Evolutionary conservation across 2,888 invertebrate genomes (phyloP).

Genomic region (Pristionchus entomophagus): DNA sequence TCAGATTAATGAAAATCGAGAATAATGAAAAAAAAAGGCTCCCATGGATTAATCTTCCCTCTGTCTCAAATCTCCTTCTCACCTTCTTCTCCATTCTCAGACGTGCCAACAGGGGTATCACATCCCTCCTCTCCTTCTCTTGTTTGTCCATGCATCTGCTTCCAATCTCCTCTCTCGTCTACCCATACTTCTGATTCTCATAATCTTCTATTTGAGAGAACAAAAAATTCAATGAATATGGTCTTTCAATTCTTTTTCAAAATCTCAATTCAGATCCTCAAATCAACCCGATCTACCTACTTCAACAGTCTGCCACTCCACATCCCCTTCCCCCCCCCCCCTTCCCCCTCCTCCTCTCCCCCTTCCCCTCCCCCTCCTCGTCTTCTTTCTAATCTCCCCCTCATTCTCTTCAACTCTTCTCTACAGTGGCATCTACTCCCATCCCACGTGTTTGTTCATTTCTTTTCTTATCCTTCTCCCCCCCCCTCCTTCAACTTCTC

Average conservation of each 20-base stretch:
- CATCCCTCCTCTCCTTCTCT: background rate
- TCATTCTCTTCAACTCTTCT: background rate
- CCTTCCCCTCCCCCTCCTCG: too few species aligned
- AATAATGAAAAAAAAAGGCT: too few species aligned
- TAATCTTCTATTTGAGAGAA: background rate
- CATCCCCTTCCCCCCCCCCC: background rate
- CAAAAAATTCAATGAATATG: background rate
- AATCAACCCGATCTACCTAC: background rate
- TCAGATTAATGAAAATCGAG: too few species aligned
- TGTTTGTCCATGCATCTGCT: slow-evolving; percentile 29
- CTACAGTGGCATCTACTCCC: background rate
- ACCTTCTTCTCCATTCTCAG: background rate
- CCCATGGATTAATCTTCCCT: too few species aligned
- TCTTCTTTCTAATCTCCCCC: slow-evolving; percentile 32
- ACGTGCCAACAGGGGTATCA: background rate
- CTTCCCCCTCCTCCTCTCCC: background rate
- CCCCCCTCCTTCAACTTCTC: background rate
- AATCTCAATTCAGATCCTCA: background rate
- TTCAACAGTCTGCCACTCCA: background rate
- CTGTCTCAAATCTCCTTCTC: background rate
- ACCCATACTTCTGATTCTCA: background rate
- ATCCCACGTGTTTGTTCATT: slow-evolving; percentile 6
- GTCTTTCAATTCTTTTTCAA: background rate
- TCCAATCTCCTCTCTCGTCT: background rate
- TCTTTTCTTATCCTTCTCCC: slow-evolving; percentile 33